Conservation (phyloP, 2,888 invertebrate genomes). For the Gerris lacustris region DNA sequence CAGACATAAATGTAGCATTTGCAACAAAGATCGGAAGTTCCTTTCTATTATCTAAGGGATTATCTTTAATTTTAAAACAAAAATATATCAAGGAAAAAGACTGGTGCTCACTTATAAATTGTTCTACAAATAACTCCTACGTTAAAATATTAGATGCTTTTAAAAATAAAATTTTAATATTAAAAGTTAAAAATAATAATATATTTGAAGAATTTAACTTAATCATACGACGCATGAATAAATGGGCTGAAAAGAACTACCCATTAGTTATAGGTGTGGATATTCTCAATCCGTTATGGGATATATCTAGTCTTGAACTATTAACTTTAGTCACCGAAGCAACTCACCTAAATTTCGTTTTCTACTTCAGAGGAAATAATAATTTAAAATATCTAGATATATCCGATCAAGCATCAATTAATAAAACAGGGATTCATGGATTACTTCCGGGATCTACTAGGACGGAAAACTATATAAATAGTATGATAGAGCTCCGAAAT, state of each 20-base stretch:
- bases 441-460: too few relatives aligned
- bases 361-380: not conserved
- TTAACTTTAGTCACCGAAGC: not conserved
- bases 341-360: not conserved
- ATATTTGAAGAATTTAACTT: not conserved
- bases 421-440: too few relatives aligned
- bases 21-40: not conserved
- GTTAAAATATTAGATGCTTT: not conserved
- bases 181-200: not conserved
- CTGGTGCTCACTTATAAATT: not conserved
- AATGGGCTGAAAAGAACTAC: not conserved
- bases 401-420: too few relatives aligned
- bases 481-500: too few relatives aligned
- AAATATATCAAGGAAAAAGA: not conserved
- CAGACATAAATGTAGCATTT: not conserved
- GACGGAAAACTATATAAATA: too few relatives aligned
- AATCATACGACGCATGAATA: not conserved
- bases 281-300: not conserved
- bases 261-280: not conserved
- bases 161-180: not conserved
- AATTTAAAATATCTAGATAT: slow-evolving; percentile 1
- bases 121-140: not conserved
- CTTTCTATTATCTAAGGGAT: not conserved
- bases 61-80: not conserved
- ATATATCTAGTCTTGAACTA: not conserved